Percentiles rank a stretch among this genome's conserved stretches.
Evolutionary conservation across 2,113 vertebrate species (phyloP).

Genomic region (Cyanocitta stelleri): DNA sequence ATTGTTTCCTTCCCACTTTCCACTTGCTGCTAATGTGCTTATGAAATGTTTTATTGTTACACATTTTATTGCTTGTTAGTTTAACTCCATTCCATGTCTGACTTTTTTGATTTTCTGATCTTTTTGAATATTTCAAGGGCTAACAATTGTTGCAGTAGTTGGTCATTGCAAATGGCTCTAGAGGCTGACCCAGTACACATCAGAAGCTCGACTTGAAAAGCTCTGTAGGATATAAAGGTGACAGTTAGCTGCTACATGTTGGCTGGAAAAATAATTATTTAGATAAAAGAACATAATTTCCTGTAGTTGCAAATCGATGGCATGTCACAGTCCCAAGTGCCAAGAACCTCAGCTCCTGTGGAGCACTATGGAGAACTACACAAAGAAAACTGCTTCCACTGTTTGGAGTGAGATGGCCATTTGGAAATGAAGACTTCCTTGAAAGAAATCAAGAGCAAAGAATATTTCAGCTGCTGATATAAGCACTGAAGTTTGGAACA

Average conservation of each 20-base stretch:
- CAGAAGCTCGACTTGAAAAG: neutral
- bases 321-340: neutral
- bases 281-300: neutral
- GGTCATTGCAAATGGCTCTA: neutral
- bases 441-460: neutral
- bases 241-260: neutral
- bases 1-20: neutral
- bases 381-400: neutral
- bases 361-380: neutral
- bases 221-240: neutral
- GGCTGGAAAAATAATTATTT: neutral
- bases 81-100: neutral
- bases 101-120: neutral
- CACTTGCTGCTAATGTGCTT: neutral
- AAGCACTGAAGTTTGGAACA: neutral
- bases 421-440: neutral
- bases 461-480: neutral
- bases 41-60: neutral
- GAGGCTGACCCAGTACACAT: neutral
- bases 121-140: neutral
- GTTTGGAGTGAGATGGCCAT: neutral
- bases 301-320: neutral
- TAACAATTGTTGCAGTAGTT: neutral
- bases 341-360: fast-evolving
- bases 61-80: neutral